Base-by-base conservation (phyloP, 2,797 vertebrate genomes). In the Gymnodraco acuticeps region DNA sequence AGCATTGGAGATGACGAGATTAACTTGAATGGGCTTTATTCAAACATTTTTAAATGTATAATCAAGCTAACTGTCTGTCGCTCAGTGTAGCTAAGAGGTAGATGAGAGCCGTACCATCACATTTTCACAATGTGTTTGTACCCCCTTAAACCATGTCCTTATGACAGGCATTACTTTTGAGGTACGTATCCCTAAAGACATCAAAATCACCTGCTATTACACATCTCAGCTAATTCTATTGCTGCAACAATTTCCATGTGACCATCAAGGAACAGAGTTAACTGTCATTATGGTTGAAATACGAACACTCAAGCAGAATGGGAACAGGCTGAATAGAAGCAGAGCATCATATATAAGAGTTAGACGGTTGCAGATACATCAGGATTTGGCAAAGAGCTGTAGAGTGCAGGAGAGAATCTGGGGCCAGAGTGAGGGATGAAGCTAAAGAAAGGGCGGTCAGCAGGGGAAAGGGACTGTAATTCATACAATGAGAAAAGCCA, bases 401-500 rank as follows among this genome's bases (percentile, higher is more conserved):
- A 16, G 23, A 82, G 74, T 31, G 19, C 46, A 63, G 53, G 55
- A 51, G 43, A 64, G 63, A 66, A 15, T 79, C 8, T 73, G 47
- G 41, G 6, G 20, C 7, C 59, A 65, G 45, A 20, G 58, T 20
- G 67, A 75, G 54, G 3, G 45, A 74, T 67, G 42, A 52, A 73
- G 64, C 20, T 63, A 31, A 64, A 67, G 64, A 50, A 71, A 60
- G 63, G 17, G 47, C 20, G 64, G 70, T 68, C 76, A 80, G 67
- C 10, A 17, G 33, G 20, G 33, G 20, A 87, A 60, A 73, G 64
- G 60, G 46, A 31, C 53, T 54, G 78, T 82, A 69, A 80, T 61
- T 87, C 67, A 76, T 66, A 74, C 10, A 50, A 23, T 67, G 69
- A 78, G 46, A 83, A 82, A 80, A 85, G 75, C 64, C 69, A 75